Evolutionary conservation across 2,888 invertebrate genomes (phyloP).

Genomic region (Biston stratarius): DNA sequence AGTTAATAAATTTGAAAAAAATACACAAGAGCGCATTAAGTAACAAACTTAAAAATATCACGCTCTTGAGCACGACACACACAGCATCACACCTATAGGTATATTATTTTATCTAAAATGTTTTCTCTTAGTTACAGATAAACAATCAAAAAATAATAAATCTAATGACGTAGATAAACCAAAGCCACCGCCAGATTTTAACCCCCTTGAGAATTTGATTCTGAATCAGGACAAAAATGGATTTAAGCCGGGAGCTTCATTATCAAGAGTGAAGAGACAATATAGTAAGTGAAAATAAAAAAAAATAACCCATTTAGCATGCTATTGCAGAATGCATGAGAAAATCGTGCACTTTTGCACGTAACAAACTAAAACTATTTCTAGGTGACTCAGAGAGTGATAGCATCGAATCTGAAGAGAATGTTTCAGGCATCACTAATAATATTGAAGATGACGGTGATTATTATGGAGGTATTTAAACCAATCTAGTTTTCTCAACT

Average conservation of each 20-base stretch:
- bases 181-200: slow-evolving; percentile 45
- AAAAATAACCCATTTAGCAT: background rate
- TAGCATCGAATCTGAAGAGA: slow-evolving; percentile 1
- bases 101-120: too few relatives aligned
- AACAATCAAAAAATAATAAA: slow-evolving; percentile 2
- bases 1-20: too few relatives aligned
- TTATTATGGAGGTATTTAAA: background rate
- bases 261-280: slow-evolving; percentile 61
- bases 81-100: too few relatives aligned
- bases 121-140: background rate
- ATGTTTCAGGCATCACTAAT: background rate
- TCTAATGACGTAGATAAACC: slow-evolving; percentile 3
- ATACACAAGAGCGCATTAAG: too few relatives aligned
- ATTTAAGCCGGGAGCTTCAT: slow-evolving; percentile 43
- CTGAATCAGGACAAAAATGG: slow-evolving; percentile 50
- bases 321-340: background rate
- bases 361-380: slow-evolving; percentile 3
- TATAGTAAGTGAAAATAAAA: slow-evolving; percentile 49
- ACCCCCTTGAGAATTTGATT: slow-evolving; percentile 55
- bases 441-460: background rate
- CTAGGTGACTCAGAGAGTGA: slow-evolving; percentile 6
- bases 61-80: too few relatives aligned
- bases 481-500: background rate
- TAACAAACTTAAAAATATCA: too few relatives aligned
- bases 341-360: background rate